A percentile compares a stretch with the other conserved stretches of the same genome.
phyloP scores from a whole-genome alignment of 2,113 vertebrate genomes.

The Melanotaenia duboulayi region DNA sequence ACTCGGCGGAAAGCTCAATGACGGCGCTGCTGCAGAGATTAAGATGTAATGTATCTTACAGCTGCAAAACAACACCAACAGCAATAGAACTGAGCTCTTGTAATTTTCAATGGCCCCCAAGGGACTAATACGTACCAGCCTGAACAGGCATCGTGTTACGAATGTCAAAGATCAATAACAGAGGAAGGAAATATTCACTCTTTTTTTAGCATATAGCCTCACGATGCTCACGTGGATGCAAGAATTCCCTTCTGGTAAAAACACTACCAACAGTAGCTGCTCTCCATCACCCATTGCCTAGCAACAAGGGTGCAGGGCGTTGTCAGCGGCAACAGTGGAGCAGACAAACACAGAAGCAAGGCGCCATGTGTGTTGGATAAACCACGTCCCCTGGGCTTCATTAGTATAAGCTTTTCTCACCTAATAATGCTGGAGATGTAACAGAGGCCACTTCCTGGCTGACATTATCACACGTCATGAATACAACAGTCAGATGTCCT shows the following conservation, averaged over 20 bases:
- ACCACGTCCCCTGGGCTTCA: slow-evolving; percentile 56
- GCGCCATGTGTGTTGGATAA: slow-evolving; percentile 1
- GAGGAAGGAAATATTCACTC: too few species aligned
- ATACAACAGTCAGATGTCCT: slow-evolving; percentile 14
- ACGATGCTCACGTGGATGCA: not conserved
- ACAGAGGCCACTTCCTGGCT: not conserved
- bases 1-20: not conserved
- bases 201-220: too few species aligned
- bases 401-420: slow-evolving; percentile 42
- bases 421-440: slow-evolving; percentile 31
- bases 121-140: not conserved
- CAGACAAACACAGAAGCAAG: slow-evolving; percentile 13
- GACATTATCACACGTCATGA: not conserved
- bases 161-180: not conserved
- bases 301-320: slow-evolving; percentile 67
- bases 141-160: slow-evolving; percentile 6
- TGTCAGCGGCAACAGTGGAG: slow-evolving; percentile 17
- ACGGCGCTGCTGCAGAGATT: slow-evolving; percentile 9
- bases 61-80: slow-evolving; percentile 24
- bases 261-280: slow-evolving; percentile 5
- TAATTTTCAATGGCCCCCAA: not conserved
- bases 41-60: too few species aligned
- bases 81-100: slow-evolving; percentile 7
- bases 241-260: not conserved
- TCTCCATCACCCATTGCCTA: slow-evolving; percentile 59